phyloP scores from a whole-genome alignment of 2,113 vertebrate genomes.

The Chaetops frenatus region DNA sequence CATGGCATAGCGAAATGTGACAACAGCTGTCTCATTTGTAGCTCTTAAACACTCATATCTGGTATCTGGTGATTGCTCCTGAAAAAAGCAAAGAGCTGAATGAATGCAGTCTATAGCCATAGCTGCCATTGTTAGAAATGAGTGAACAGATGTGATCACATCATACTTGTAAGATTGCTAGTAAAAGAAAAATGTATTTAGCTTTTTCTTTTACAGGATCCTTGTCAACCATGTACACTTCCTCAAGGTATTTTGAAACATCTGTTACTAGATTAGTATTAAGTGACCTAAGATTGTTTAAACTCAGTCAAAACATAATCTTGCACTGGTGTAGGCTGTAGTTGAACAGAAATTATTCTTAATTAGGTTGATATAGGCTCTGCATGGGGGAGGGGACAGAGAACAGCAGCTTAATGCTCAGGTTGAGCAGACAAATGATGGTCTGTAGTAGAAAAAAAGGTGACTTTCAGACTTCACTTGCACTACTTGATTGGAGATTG shows the following conservation, averaged over 20 bases:
- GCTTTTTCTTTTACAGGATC: background rate
- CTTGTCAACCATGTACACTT: background rate
- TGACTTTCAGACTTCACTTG: background rate
- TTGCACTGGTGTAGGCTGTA: background rate
- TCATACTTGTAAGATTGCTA: background rate
- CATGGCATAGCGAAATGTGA: background rate
- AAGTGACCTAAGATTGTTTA: background rate
- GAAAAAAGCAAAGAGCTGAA: background rate
- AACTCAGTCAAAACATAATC: background rate
- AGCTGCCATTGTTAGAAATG: background rate
- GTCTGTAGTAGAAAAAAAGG: background rate
- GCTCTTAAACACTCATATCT: background rate
- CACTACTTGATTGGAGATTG: background rate
- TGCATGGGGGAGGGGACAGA: background rate
- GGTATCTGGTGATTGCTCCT: background rate
- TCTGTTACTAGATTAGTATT: background rate
- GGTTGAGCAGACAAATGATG: background rate
- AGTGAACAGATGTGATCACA: background rate
- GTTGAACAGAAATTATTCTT: background rate
- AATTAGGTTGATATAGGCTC: background rate
- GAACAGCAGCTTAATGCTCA: background rate
- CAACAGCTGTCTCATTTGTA: background rate
- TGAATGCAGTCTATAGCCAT: background rate
- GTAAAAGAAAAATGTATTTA: background rate
- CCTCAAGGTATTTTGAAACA: background rate